Evolutionary conservation across 2,113 vertebrate genomes (phyloP).

Genomic region (Hydropotes inermis): DNA sequence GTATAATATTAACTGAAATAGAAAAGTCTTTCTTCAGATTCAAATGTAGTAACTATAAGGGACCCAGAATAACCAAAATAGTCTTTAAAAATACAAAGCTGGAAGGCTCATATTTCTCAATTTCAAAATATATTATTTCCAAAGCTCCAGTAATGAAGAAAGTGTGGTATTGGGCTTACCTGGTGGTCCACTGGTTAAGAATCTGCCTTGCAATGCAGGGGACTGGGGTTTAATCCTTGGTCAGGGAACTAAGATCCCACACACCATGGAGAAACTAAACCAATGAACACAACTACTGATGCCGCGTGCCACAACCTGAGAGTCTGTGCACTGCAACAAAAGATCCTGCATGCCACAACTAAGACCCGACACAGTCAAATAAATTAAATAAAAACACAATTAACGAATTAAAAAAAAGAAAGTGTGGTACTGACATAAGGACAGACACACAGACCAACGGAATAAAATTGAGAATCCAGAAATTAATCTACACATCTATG

Average conservation of each 20-base stretch:
- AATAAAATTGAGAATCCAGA: neutral
- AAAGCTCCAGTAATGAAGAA: neutral
- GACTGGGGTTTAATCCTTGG: neutral
- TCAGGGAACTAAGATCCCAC: neutral
- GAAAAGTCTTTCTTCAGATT: neutral
- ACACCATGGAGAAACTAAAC: neutral
- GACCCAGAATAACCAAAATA: neutral
- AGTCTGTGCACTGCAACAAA: neutral
- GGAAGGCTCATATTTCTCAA: neutral
- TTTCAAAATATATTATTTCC: neutral
- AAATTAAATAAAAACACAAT: neutral
- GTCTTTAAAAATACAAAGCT: neutral
- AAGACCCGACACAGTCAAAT: neutral
- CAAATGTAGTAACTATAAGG: neutral
- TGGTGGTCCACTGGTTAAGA: neutral
- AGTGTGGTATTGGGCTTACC: neutral
- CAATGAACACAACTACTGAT: accelerated
- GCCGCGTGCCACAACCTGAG: neutral
- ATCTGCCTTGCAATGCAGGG: neutral
- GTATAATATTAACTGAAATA: neutral
- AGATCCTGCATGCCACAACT: neutral
- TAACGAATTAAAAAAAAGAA: neutral
- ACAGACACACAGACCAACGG: neutral
- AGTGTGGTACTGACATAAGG: neutral
- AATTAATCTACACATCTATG: neutral